Evolutionary conservation across 35 echinoderm and acorn worm genomes (phyloP), one percentile per base, ranked within the genome.

Genomic region (Ophioderma brevispina): DNA sequence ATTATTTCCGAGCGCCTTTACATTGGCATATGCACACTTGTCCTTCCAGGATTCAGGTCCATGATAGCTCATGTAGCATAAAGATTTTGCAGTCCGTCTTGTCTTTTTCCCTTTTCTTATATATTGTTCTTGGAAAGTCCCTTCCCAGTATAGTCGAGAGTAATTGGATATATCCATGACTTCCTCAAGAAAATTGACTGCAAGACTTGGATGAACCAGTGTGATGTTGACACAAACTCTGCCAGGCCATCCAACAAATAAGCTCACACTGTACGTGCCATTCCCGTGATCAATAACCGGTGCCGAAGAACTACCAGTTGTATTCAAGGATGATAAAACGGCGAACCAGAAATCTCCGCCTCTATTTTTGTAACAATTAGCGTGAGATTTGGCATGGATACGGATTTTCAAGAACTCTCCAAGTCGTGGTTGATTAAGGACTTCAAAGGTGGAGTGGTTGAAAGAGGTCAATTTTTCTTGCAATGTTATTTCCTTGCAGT

Each of bases 291-390:
- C 87, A 17, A 89, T 32, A 6, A 81, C 77, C 18, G 8, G 18
- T 18, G 64, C 76, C n/a, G 87, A 64, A 55, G 46, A 78, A 13
- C 87, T 76, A 32, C 38, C 78, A 49, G 38, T 76, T 30, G 35
- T 76, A 37, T 28, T 39, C 37, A 39, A 36, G 38, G 76, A 21
- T 30, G 35, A 40, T n/a, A 88, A 25, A 36, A 88, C 36, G 11
- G 86, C 38, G 43, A 77, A 79, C 86, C 86, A 88, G 75, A 88
- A 78, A 88, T 88, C 86, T 33, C 64, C 59, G 32, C 86, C 86
- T 46, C 41, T 46, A 8, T 46, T 4, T 46, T 46, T 4, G 17
- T 8, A 17, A 17, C 41, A 46, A 46, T 46, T 46, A 8, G 41
- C 17, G 5, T 46, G 41, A 46, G 41, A 46, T 46, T 17, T 46